A percentile compares a stretch with the other conserved stretches of the same genome.
These are phyloP conservation scores for Torymus aiolomorphi DNA, from an alignment of 2,888 invertebrate genomes.

Conservation along the genomic window DNA sequence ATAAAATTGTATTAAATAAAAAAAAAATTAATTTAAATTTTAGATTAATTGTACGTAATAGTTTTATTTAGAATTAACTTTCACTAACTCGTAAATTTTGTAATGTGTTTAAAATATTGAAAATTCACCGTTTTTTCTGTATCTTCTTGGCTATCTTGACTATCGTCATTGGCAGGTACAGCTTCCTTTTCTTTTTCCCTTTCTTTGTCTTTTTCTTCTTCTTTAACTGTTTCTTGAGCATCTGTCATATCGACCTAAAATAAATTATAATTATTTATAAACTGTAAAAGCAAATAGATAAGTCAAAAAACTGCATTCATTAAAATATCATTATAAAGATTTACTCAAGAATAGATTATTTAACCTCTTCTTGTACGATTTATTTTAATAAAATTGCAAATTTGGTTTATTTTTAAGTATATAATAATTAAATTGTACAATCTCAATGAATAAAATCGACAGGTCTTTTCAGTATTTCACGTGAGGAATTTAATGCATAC, in stretches of 20 bases:
- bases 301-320: not conserved
- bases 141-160: constrained; percentile 73
- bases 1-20: no score
- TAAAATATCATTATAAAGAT: not conserved
- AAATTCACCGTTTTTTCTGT: constrained; percentile 64
- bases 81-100: no score
- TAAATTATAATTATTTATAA: not conserved
- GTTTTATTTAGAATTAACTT: not conserved
- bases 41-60: no score
- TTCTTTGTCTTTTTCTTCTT: constrained; percentile 52
- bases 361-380: no score
- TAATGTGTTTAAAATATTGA: constrained; percentile 21
- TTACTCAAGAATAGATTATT: no score
- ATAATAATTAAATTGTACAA: no score
- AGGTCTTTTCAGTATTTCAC: no score
- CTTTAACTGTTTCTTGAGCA: constrained; percentile 59
- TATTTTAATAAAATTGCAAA: no score
- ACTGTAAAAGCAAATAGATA: constrained; percentile 21
- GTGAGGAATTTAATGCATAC: no score
- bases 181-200: constrained; percentile 44
- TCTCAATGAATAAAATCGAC: no score
- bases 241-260: constrained; percentile 73
- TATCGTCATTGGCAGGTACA: constrained; percentile 66
- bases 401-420: no score
- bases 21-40: no score